Percentiles rank a stretch among this genome's conserved stretches.
phyloP scores from a whole-genome alignment of 2,797 vertebrate species.

The Mus spretus region DNA sequence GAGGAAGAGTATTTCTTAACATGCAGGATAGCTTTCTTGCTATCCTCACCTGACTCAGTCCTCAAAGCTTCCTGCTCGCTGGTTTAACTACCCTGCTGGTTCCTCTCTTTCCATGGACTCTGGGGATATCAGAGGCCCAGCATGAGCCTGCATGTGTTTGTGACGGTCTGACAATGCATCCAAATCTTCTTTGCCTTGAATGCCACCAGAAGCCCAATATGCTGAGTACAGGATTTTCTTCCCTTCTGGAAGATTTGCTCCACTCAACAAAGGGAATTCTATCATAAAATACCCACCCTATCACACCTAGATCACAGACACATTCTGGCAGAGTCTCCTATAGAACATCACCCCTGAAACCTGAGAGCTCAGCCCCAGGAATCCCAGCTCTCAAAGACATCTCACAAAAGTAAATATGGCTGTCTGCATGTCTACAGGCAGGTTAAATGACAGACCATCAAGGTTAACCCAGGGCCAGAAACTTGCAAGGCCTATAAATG shows the following conservation, averaged over 20 bases:
- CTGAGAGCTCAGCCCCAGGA: background rate
- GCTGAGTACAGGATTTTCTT: background rate
- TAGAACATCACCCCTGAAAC: background rate
- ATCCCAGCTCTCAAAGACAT: background rate
- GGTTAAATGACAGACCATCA: background rate
- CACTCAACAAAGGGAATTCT: conserved; percentile 31
- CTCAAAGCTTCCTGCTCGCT: background rate
- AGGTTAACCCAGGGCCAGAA: background rate
- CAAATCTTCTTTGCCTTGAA: conserved; percentile 41
- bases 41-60: background rate
- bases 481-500: background rate
- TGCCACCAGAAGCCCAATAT: background rate
- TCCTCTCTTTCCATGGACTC: background rate
- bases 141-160: background rate
- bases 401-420: background rate
- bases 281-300: background rate
- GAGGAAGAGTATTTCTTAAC: no score
- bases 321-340: background rate
- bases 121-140: background rate
- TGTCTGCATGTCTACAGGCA: background rate
- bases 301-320: background rate
- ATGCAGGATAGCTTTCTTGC: no score
- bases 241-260: conserved; percentile 15
- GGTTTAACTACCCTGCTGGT: background rate
- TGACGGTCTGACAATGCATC: background rate